Base-by-base conservation (phyloP, 2,888 invertebrate species). In the Acrobasis suavella region DNA sequence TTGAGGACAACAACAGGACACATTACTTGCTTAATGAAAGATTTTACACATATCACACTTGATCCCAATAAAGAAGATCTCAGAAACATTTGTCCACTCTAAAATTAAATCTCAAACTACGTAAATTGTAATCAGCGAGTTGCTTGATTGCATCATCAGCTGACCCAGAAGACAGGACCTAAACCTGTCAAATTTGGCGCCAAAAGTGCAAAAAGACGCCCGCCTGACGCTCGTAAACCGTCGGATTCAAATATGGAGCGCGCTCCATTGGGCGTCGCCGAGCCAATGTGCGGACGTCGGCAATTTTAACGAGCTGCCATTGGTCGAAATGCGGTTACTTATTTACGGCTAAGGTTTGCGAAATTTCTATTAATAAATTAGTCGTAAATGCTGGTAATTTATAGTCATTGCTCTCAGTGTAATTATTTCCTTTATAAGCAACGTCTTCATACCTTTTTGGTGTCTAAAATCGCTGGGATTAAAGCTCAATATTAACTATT, bases 341-440 rank as follows among this genome's bases (percentile, higher is more conserved):
- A 86, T 91, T 91, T 91, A 91, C 89, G 91, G 82, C 86, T 86
- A 85, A 91, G 90, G 89, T 87, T 87, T 80, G 83, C 91, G 78
- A 92, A 91, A 89, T 87, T 91, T 91, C 91, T 92, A 91, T 90
- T 91, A 91, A 89, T 92, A 91, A 90, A 91, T 89, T 89, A 88
- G 86, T 87, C 89, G 89, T 91, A 89, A 91, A 90, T 76, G 82
- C 78, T 75, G 70, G 82, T 87, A 87, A 90, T 90, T 90, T 90
- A 91, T 87, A 85, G 82, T 85, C 85, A 86, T 85, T 85, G 84
- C 88, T 81, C 77, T 82, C 77, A 77, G 67, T 70, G 82, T 85
- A 90, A 91, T 91, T 90, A 90, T 91, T 90, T 88, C 86, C 87
- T 88, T 89, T 88, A 88, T 86, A 86, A 87, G 86, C 85, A 85